Evolutionary conservation across 2,888 invertebrate genomes (phyloP).

Genomic region (Rhorus exstirpatorius): DNA sequence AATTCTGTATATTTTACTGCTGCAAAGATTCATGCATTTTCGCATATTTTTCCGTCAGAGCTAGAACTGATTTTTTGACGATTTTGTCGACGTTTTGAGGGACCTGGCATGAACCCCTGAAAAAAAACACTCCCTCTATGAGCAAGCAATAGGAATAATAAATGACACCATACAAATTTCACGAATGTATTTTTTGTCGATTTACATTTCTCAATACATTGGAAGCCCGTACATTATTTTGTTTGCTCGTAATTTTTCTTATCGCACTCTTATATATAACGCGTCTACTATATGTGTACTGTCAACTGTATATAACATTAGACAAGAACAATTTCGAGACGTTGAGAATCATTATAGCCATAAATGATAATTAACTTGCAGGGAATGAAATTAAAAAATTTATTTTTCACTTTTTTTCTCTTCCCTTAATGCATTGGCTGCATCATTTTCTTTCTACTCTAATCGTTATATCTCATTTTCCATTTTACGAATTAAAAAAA

Average conservation of each 20-base stretch:
- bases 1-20: too few species aligned
- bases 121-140: background rate
- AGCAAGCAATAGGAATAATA: too few species aligned
- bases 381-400: conserved; percentile 1
- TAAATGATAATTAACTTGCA: conserved; percentile 21
- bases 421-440: background rate
- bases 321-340: conserved; percentile 71
- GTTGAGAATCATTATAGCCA: conserved; percentile 38
- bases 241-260: conserved; percentile 46
- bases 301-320: conserved; percentile 72
- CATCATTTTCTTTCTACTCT: background rate
- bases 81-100: conserved; percentile 20
- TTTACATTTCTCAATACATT: conserved; percentile 76
- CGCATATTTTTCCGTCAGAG: too few species aligned
- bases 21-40: too few species aligned
- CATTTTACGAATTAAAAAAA: background rate
- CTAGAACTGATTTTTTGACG: too few species aligned
- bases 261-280: conserved; percentile 48
- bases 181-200: conserved; percentile 76
- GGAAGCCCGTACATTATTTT: conserved; percentile 82
- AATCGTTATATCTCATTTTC: background rate
- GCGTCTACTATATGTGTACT: conserved; percentile 66
- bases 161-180: conserved; percentile 76
- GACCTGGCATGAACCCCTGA: background rate
- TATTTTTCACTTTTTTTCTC: background rate